Conservation (phyloP, 2,113 vertebrate species). For the Ovis aries region DNA sequence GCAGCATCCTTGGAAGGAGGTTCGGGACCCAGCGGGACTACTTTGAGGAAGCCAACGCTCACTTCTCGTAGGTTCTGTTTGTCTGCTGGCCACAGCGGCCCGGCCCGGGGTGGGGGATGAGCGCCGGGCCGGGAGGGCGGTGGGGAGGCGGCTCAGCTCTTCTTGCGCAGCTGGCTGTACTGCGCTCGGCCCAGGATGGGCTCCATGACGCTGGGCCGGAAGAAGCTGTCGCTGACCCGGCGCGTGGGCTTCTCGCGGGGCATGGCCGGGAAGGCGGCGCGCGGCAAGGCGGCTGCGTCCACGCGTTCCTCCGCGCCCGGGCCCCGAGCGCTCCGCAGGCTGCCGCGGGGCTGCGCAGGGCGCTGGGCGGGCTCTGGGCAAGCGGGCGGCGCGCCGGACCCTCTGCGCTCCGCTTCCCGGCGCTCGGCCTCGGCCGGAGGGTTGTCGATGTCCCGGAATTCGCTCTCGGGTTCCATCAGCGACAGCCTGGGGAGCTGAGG, state of each 20-base stretch:
- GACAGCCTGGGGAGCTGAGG: constrained; percentile 77
- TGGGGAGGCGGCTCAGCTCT: constrained; percentile 68
- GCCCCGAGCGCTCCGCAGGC: constrained; percentile 62
- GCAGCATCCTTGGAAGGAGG: not conserved
- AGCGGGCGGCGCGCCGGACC: constrained; percentile 21
- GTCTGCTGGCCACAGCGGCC: not conserved
- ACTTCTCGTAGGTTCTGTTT: not conserved
- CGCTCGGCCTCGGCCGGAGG: not conserved
- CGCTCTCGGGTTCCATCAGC: constrained; percentile 70
- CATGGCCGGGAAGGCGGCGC: constrained; percentile 53
- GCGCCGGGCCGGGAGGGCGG: not conserved
- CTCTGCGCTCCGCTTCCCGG: constrained; percentile 41
- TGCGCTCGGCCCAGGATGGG: constrained; percentile 70
- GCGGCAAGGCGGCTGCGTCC: not conserved
- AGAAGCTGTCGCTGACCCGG: constrained; percentile 80
- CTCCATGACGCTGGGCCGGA: constrained; percentile 78
- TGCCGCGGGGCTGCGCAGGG: constrained; percentile 14
- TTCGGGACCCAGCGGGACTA: not conserved
- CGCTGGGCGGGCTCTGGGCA: not conserved
- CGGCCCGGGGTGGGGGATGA: fast-evolving
- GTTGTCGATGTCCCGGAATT: constrained; percentile 60
- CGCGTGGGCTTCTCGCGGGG: constrained; percentile 60
- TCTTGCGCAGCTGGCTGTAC: constrained; percentile 77
- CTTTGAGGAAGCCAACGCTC: not conserved
- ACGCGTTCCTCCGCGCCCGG: constrained; percentile 70